Evolutionary conservation across 2,113 vertebrate species (phyloP), one percentile per base, ranked within the genome.

Genomic region (Sphaerodactylus townsendi): DNA sequence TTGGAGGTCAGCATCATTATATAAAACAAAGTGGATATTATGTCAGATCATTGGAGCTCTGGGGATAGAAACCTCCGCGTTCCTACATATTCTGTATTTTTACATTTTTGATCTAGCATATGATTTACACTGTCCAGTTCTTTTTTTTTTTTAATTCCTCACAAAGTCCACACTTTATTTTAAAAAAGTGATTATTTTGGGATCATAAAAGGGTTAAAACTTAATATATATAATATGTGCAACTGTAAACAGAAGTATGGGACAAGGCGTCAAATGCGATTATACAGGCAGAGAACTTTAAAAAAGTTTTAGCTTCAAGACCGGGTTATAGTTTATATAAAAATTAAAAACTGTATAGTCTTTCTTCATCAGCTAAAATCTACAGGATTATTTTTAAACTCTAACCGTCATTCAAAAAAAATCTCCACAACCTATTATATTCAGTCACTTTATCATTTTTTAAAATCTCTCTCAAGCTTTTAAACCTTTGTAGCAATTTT

Each of bases 91-190:
- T 30, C 17, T 59, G 46, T 46, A 84, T 62, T 46, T 71, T 68
- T 62, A 71, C 13, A 62, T 59, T 71, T 82, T 28, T 44, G 21
- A 70, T 44, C 25, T 37, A 15, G 56, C 46, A 48, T 17, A 11
- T 14, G 35, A 21, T 23, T 46, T 41, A 53, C 37, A 14, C 5
- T 64, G 8, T n/a, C 21, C 15, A n/a, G n/a, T n/a, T n/a, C n/a
- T n/a, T n/a, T n/a, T n/a, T n/a, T n/a, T n/a, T n/a, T n/a, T n/a
- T n/a, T 95, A 94, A 92, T 89, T 94, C 94, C 94, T 92, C 93
- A 96, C 93, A 95, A 95, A 95, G 93, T 96, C 95, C 96, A 97
- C 95, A 95, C 95, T 97, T 95, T 95, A 95, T 96, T 94, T 91
- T 75, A 64, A 93, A 86, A 56, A 82, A 89, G 94, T 95, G 93